phyloP scores from a whole-genome alignment of 2,888 invertebrate genomes.

The Protodeltote pygarga region DNA sequence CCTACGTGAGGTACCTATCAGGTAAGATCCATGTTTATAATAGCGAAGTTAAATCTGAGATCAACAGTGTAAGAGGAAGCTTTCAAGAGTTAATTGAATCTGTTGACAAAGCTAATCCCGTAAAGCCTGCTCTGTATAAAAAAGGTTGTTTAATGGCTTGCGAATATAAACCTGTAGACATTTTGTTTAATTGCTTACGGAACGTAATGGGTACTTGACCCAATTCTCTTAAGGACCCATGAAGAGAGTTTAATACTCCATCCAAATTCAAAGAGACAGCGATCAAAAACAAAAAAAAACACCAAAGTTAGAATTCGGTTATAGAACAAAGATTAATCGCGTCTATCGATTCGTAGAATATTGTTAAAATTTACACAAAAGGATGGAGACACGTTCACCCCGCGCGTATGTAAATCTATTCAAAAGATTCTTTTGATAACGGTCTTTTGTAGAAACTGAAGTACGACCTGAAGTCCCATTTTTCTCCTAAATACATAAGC shows the following conservation, averaged over 20 bases:
- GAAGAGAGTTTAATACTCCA: too few relatives aligned
- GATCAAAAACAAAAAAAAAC: slow-evolving; percentile 2
- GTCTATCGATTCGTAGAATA: slow-evolving; percentile 47
- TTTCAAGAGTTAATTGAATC: not conserved
- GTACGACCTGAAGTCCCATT: slow-evolving; percentile 68
- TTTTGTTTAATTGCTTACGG: too few relatives aligned
- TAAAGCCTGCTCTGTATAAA: too few relatives aligned
- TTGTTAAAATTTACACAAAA: slow-evolving; percentile 51
- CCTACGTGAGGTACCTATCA: not conserved
- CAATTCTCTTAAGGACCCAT: too few relatives aligned
- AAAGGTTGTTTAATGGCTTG: too few relatives aligned
- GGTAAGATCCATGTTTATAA: not conserved
- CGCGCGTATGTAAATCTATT: slow-evolving; percentile 61
- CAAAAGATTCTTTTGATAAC: slow-evolving; percentile 68
- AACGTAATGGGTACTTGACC: too few relatives aligned
- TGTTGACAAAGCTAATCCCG: slow-evolving; percentile 1
- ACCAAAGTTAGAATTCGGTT: slow-evolving; percentile 3
- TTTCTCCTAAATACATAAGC: slow-evolving; percentile 81
- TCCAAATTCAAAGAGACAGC: not conserved
- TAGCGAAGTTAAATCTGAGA: slow-evolving; percentile 1
- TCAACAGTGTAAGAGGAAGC: not conserved
- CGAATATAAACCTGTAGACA: too few relatives aligned
- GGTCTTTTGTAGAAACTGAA: slow-evolving; percentile 67
- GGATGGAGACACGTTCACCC: slow-evolving; percentile 47
- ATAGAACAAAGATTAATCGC: slow-evolving; percentile 33